Evolutionary conservation across 2,888 invertebrate species (phyloP), one percentile per base, ranked within the genome.

Genomic region (Bombylius major): DNA sequence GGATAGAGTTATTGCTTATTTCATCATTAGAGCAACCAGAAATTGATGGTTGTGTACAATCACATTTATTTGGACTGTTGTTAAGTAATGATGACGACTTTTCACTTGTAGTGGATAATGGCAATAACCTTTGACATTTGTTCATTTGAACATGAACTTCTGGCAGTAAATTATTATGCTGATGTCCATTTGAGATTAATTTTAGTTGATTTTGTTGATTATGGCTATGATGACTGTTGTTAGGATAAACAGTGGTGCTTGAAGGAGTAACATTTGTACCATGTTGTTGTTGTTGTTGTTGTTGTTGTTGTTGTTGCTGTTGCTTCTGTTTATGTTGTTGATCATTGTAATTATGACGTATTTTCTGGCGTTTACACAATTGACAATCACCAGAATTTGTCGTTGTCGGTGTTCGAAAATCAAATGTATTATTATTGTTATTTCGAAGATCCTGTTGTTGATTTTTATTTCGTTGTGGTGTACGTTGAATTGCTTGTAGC

Each of bases 401-500:
- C 47, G 57, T 54, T 36, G 47, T 31, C 4, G 55, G 42, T 6
- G 47, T 52, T 33, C 50, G 47, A 47, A 54, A 56, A 58, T 56
- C 49, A 57, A 61, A 56, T 44, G 63, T 56, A 51, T 62, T 61
- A 51, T 63, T 63, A 52, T 69, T 73, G 71, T 72, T 71, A 72
- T 73, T 70, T 65, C 60, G 57, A 53, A 59, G 69, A 65, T 58
- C 71, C 23, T 23, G 71, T 47, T 68, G 65, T 44, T 68, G 65
- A 70, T 68, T 69, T 50, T 69, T 70, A 56, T 67, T 67, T 52
- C 73, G 72, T 61, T 70, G 71, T 61, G 74, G 77, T 54, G 78
- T 76, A 39, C 79, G 70, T 64, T 80, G 72, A 60, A 81, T 80
- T 54, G 81, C 80, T 60, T 79, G 78, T 55, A 81, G 65, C 58